Evolutionary conservation across 2,113 vertebrate genomes (phyloP).

Genomic region (Chionis minor): DNA sequence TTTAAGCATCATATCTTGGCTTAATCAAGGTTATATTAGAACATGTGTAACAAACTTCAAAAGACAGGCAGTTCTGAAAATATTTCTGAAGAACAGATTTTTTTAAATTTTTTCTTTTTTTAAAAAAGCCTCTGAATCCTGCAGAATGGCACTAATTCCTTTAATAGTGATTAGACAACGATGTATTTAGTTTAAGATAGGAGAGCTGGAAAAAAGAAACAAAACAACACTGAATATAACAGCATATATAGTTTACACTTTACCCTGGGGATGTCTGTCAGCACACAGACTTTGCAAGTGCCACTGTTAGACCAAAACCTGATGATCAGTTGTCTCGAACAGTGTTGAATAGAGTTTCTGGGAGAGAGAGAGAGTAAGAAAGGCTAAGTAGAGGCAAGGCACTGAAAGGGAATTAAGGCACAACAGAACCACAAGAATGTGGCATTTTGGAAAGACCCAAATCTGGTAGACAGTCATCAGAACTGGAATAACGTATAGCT

Average conservation of each 20-base stretch:
- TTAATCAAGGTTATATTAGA: neutral
- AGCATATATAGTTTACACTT: neutral
- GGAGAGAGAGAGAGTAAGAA: neutral
- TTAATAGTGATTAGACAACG: neutral
- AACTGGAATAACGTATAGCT: neutral
- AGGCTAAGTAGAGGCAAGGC: neutral
- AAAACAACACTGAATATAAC: neutral
- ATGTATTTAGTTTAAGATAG: neutral
- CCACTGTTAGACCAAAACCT: neutral
- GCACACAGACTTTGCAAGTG: neutral
- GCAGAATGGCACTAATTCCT: neutral
- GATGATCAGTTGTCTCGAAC: neutral
- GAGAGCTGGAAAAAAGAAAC: neutral
- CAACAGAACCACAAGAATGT: neutral
- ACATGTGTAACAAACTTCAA: neutral
- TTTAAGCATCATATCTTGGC: neutral
- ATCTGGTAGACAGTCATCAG: neutral
- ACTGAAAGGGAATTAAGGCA: neutral
- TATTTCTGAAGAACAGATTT: neutral
- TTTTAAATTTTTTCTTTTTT: neutral
- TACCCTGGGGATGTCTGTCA: neutral
- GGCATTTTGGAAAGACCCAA: neutral
- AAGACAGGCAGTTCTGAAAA: neutral
- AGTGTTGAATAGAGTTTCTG: neutral
- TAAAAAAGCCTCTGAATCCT: neutral